Evolutionary conservation across 53 echinoderm and acorn worm species (phyloP), one percentile per base, ranked within the genome.

Genomic region (Actinopyga echinites): DNA sequence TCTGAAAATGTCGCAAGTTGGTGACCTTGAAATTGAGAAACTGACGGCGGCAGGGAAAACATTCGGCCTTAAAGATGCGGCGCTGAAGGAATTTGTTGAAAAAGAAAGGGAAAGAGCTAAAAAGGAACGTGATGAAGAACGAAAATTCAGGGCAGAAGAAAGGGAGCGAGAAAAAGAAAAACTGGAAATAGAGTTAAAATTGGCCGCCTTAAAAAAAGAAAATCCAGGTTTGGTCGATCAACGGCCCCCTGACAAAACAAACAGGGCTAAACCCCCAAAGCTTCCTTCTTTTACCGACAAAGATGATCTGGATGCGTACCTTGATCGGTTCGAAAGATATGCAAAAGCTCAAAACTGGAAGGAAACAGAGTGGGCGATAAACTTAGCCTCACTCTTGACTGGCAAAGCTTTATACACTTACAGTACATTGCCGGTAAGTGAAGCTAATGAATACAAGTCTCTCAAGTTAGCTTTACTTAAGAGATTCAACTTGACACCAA

Each of bases 221-320:
- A 32, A 6, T n/a, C n/a, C n/a, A n/a, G n/a, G n/a, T n/a, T n/a
- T n/a, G 49, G 59, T 40, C 11, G 56, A 57, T 25, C 12, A 4
- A 44, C 42, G 52, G 23, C 32, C 29, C 2, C 54, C 36, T n/a
- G 23, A 56, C 45, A 58, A 30, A 24, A 11, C 44, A 6, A 71
- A 42, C 34, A 81, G 56, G 40, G 58, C 82, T 35, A 87, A 87
- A 71, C 85, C 45, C 34, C 85, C 74, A 2, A 61, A 75, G 59
- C 43, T 85, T 1, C 85, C 75, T 9, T 25, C 3, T 12, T 85
- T 61, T 38, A 2, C n/a, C n/a, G 86, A 86, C 52, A 86, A 53
- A 3, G 80, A 86, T 36, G 56, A 86, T 13, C 25, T 86, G 29
- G 86, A 86, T 67, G 86, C 86, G 1, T 86, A 79, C 30, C n/a